Evolutionary conservation across 2,797 vertebrate species (phyloP).

Genomic region (Toxotes lorentzi): DNA sequence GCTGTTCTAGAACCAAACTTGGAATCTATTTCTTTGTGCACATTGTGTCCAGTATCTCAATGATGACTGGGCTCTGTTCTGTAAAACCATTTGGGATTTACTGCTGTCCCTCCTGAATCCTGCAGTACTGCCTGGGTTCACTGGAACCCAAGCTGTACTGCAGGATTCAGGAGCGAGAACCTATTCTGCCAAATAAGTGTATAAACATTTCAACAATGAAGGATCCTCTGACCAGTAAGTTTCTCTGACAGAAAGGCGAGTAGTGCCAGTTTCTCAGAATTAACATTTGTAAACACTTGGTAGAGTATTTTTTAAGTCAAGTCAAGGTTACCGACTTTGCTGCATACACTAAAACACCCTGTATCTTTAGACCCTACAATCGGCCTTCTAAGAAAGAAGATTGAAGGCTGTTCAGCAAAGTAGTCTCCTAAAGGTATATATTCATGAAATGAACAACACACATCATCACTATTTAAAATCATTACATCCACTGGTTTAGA

Average conservation of each 20-base stretch:
- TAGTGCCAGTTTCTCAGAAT: not conserved
- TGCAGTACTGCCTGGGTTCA: not conserved
- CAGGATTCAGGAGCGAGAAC: not conserved
- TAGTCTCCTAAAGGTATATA: not conserved
- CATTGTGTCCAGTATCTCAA: constrained; percentile 7
- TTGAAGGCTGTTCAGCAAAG: not conserved
- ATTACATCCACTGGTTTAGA: not conserved
- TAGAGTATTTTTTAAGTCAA: not conserved
- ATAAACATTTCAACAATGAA: constrained; percentile 5
- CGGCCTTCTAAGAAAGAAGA: not conserved
- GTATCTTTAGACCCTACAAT: not conserved
- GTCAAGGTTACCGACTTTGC: not conserved
- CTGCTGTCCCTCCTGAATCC: constrained; percentile 1
- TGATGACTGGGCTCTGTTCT: not conserved
- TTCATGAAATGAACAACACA: not conserved
- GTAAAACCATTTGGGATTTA: not conserved
- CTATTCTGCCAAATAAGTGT: constrained; percentile 5
- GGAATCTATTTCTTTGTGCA: constrained; percentile 5
- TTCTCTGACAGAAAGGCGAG: constrained; percentile 3
- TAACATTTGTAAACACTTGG: not conserved
- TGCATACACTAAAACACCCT: not conserved
- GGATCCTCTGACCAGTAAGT: not conserved
- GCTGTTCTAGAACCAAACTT: constrained; percentile 5
- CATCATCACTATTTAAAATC: not conserved
- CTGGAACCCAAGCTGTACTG: too few relatives aligned